phyloP scores from a whole-genome alignment of 2,797 vertebrate genomes.

The Enteromius paludinosus region DNA sequence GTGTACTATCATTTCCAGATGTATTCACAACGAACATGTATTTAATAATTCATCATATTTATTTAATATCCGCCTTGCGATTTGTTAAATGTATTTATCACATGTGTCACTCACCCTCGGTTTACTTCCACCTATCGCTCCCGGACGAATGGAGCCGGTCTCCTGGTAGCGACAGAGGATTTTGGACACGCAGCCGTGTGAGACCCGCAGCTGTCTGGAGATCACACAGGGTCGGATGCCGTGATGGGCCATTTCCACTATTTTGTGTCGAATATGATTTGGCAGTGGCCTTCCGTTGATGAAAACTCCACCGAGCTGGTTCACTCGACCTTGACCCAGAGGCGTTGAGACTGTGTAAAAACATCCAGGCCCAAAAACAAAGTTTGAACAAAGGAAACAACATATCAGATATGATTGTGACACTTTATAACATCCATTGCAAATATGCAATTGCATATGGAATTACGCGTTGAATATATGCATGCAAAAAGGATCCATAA shows the following conservation, averaged over 20 bases:
- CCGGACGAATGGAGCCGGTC: constrained; percentile 95
- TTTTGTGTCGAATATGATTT: constrained; percentile 98
- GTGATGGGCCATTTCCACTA: constrained; percentile 98
- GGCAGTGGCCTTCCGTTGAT: constrained; percentile 96
- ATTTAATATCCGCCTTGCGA: background rate
- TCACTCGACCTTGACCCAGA: constrained; percentile 95
- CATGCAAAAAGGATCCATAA: background rate
- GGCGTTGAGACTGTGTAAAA: constrained; percentile 90
- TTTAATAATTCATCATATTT: background rate
- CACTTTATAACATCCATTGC: background rate
- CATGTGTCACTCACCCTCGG: constrained; percentile 90
- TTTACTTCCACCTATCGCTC: constrained; percentile 97
- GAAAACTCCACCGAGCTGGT: constrained; percentile 97
- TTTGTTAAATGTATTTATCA: background rate
- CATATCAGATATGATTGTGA: background rate
- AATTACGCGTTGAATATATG: background rate
- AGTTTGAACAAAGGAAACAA: background rate
- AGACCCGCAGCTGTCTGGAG: constrained; percentile 94
- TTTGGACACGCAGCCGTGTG: constrained; percentile 98
- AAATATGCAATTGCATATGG: background rate
- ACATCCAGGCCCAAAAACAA: constrained; percentile 44
- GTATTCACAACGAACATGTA: background rate
- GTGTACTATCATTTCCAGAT: background rate
- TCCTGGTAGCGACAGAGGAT: constrained; percentile 98
- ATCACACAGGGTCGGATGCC: constrained; percentile 98